These are phyloP conservation scores for Barypeithes pellucidus DNA, from an alignment of 2,888 invertebrate species.

Conservation along the genomic window DNA sequence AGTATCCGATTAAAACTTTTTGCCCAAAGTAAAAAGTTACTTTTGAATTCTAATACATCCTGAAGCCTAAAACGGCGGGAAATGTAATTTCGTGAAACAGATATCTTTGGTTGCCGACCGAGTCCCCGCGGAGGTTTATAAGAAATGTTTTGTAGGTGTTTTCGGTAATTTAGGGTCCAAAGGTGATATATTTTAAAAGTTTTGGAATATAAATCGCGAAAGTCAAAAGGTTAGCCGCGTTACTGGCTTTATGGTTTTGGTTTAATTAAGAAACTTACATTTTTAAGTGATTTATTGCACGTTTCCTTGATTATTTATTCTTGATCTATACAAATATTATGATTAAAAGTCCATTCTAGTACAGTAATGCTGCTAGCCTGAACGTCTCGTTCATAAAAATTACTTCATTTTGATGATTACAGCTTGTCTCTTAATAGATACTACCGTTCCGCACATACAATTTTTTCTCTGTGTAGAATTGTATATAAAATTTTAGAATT, in stretches of 20 bases:
- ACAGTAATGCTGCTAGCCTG: no score
- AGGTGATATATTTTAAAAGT: conserved; percentile 64
- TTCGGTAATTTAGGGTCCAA: conserved; percentile 51
- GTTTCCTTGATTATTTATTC: neutral
- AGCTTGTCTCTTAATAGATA: no score
- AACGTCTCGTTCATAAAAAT: no score
- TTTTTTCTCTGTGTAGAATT: no score
- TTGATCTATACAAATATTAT: neutral
- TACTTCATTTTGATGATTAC: no score
- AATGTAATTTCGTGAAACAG: conserved; percentile 10
- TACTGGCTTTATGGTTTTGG: neutral
- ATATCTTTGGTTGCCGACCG: conserved; percentile 20
- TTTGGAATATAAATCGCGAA: conserved; percentile 61
- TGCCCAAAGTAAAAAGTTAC: neutral
- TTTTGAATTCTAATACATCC: conserved; percentile 9
- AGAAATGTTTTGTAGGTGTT: conserved; percentile 59
- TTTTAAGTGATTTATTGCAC: neutral
- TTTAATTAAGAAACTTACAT: neutral
- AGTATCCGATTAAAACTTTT: neutral
- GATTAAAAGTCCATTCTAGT: no score
- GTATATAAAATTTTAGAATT: no score
- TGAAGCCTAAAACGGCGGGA: neutral
- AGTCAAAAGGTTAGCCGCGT: conserved; percentile 7
- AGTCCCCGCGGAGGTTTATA: conserved; percentile 54
- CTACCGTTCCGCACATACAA: no score